phyloP scores from a whole-genome alignment of 2,797 vertebrate genomes.

The Lateolabrax maculatus region DNA sequence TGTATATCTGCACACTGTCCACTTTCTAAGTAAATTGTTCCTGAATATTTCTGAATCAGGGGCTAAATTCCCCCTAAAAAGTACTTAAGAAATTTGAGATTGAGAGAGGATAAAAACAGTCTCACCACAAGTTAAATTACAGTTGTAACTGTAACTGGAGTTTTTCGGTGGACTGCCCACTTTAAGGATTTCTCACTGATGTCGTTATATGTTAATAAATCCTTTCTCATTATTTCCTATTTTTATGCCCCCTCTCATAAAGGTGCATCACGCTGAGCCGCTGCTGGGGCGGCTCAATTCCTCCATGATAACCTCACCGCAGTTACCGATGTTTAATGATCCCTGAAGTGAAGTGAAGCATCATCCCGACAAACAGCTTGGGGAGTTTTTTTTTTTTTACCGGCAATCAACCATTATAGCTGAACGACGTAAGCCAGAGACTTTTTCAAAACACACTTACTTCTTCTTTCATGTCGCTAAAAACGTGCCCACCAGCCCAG shows the following conservation, averaged over 20 bases:
- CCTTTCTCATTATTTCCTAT: background rate
- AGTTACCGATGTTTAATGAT: constrained; percentile 1
- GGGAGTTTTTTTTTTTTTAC: constrained; percentile 10
- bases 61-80: background rate
- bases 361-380: background rate
- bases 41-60: background rate
- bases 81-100: background rate
- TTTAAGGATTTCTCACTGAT: background rate
- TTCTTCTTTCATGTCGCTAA: background rate
- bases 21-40: background rate
- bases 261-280: background rate
- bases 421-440: background rate
- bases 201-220: background rate
- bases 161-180: background rate
- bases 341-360: background rate
- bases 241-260: background rate
- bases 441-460: background rate
- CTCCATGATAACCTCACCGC: background rate
- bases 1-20: background rate
- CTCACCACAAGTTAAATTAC: background rate
- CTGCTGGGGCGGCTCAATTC: background rate
- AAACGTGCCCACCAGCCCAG: too few relatives aligned
- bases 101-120: background rate
- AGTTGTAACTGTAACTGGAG: background rate
- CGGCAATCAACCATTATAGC: background rate